Evolutionary conservation across 2,113 vertebrate species (phyloP), one percentile per base, ranked within the genome.

Genomic region (Anhinga rufa): DNA sequence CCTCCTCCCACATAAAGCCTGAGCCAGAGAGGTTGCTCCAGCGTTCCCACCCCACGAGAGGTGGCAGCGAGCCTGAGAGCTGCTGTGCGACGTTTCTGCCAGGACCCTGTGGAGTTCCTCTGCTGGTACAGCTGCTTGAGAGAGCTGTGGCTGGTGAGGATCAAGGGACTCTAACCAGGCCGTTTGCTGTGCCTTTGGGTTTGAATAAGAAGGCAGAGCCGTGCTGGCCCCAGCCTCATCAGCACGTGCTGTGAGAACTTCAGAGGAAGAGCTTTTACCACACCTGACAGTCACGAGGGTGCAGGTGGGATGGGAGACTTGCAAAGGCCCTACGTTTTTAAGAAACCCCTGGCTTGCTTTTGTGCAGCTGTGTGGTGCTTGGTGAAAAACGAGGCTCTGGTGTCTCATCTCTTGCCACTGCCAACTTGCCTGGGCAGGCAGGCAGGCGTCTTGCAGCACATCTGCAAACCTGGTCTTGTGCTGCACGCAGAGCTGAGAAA

Each of bases 281-380:
- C 31, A 51, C 51, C 19, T 18, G 4, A 8, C 6, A 16, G 38
- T 26, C 10, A 0, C 3, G 11, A 64, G 29, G 28, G 7, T 6
- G 10, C 28, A 20, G 42, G 62, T 64, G 42, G 40, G 46, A 20
- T 55, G 62, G 38, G 36, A 38, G 49, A 52, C 12, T 2, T 19
- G 28, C 14, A 22, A 34, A 49, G 28, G 44, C 55, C 48, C 40
- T 46, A 7, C 21, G 6, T 14, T 69, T 36, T 69, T 51, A 68
- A 36, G 54, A 55, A 32, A 21, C 28, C 42, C 55, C 19, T 25
- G 28, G 48, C 29, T 60, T 49, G 48, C 29, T 60, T 42, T 25
- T 44, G 21, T 38, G 55, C 10, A 44, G 55, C 55, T 2, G 0
- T 20, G 4, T 12, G 17, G 25, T 8, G 10, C 48, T 36, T 4